These are phyloP conservation scores for Euglossa dilemma DNA, from an alignment of 1,140 invertebrate genomes.

Conservation along the genomic window DNA sequence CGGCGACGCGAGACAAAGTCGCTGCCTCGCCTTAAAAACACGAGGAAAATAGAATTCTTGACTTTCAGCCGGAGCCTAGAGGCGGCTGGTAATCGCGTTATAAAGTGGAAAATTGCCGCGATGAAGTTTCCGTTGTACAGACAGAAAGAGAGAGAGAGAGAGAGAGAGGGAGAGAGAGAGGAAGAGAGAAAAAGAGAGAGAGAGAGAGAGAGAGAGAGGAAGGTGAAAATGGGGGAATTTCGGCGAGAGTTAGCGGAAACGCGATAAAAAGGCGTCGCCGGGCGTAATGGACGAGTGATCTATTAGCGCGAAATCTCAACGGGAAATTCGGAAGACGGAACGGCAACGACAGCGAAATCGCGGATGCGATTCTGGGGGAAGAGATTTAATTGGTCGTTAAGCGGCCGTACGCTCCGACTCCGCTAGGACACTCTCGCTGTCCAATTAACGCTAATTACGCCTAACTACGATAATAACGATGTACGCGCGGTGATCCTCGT, in stretches of 20 bases:
- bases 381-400: constrained; percentile 67
- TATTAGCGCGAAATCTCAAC: background rate
- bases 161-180: background rate
- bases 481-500: constrained; percentile 42
- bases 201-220: background rate
- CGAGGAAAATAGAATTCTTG: background rate
- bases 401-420: constrained; percentile 45
- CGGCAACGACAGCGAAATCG: constrained; percentile 19
- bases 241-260: background rate
- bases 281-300: background rate
- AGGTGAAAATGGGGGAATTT: background rate
- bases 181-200: background rate
- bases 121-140: background rate
- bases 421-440: constrained; percentile 32
- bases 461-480: constrained; percentile 58
- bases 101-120: background rate
- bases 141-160: too few species aligned
- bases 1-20: background rate
- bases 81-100: background rate
- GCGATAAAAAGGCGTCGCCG: background rate
- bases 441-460: constrained; percentile 65
- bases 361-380: constrained; percentile 43
- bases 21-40: background rate
- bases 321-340: constrained; percentile 7
- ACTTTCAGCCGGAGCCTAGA: background rate